Base-by-base conservation (phyloP, 2,113 vertebrate species). In the Rhegmatorhina hoffmannsi region DNA sequence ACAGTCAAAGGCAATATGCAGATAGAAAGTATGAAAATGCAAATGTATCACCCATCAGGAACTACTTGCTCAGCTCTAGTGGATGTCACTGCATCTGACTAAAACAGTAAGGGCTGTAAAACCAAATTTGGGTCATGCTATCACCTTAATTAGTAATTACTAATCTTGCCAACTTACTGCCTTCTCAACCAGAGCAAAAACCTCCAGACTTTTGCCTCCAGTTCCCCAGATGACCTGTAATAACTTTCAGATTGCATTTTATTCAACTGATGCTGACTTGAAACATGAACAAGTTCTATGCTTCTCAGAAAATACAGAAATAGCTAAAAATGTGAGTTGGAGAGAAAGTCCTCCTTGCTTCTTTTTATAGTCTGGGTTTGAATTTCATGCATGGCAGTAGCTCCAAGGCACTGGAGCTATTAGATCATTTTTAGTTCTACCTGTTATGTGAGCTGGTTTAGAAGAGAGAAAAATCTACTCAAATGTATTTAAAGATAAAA, bases 401-500 rank as follows among this genome's bases (percentile, higher is more conserved):
- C 87, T 87, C 62, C 49, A 59, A 95, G 88, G 90, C 91, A 84
- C 8, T 78, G 83, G 70, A 84, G 76, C 59, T 60, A 47, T 76
- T 81, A 40, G 66, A 88, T 86, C 44, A 80, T 84, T 73, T 95
- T 89, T 94, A 90, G 84, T 56, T 90, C 77, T 94, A 94, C 86
- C 81, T 87, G 60, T 83, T 92, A 59, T 79, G 40, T 47, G 78
- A 93, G 50, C 52, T 77, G 70, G 38, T 63, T 76, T 16, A 90
- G 68, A 88, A 94, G 86, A 70, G 60, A 78, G 77, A 64, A 90
- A 84, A 83, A 49, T 53, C 59, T 60, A 55, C 40, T 93, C 56
- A 90, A 56, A 78, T 91, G 38, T 60, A 36, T 89, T 79, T 28
- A 49, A 82, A 95, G 94, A 89, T 63, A 60, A 92, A 92, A 93